These are phyloP conservation scores for Unio pictorum DNA, from an alignment of 2,888 invertebrate genomes.

Conservation along the genomic window DNA sequence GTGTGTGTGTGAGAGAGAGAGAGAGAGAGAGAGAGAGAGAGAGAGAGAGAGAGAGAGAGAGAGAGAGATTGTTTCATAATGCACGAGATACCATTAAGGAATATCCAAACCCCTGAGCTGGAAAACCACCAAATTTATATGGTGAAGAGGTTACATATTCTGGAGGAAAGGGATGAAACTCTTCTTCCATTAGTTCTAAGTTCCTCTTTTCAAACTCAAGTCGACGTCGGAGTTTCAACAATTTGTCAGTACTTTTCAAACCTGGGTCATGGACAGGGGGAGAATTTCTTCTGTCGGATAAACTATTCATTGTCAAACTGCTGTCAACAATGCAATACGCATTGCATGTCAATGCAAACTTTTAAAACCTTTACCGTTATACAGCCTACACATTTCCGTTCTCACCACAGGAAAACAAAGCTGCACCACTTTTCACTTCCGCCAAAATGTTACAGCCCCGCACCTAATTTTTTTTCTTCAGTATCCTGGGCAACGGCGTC, in stretches of 20 bases:
- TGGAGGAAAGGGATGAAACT: not conserved
- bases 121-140: too few species aligned
- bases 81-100: too few species aligned
- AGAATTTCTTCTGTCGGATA: conserved; percentile 26
- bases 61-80: too few species aligned
- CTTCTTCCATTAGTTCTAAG: conserved; percentile 19
- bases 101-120: too few species aligned
- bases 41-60: too few species aligned
- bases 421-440: conserved; percentile 7
- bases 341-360: not conserved
- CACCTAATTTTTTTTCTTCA: conserved; percentile 6
- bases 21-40: too few species aligned
- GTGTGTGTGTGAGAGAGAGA: too few species aligned
- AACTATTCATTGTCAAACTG: conserved; percentile 21
- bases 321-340: not conserved
- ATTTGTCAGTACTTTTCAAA: conserved; percentile 12
- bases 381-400: too few species aligned
- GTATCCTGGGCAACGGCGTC: conserved; percentile 31
- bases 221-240: conserved; percentile 13
- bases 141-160: too few species aligned
- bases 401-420: too few species aligned
- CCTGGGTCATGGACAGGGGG: conserved; percentile 43
- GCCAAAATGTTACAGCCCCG: conserved; percentile 11
- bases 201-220: conserved; percentile 14
- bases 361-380: too few species aligned